Percentiles rank a stretch among this genome's conserved stretches.
Conservation (phyloP, 2,797 vertebrate genomes). For the Vipera ursinii region DNA sequence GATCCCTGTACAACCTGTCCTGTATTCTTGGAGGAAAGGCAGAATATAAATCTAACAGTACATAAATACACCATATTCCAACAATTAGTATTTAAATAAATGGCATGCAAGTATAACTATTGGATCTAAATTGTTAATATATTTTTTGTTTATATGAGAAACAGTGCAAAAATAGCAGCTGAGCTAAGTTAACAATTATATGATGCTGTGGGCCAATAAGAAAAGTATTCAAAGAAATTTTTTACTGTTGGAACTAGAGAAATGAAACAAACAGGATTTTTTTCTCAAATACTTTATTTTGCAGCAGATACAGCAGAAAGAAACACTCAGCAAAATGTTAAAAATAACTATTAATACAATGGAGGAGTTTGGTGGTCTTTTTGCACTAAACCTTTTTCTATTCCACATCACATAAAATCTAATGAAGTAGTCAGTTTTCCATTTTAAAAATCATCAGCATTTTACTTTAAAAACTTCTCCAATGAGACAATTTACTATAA, state of each 20-base stretch:
- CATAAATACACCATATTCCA: not conserved
- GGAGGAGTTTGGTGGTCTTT: not conserved
- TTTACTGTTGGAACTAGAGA: not conserved
- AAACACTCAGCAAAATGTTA: slow-evolving; percentile 10
- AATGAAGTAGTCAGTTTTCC: slow-evolving; percentile 7
- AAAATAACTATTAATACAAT: slow-evolving; percentile 14
- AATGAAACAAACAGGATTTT: not conserved
- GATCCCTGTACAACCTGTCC: not conserved
- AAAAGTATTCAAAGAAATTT: not conserved
- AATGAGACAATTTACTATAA: slow-evolving; percentile 13
- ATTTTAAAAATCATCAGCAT: slow-evolving; percentile 3
- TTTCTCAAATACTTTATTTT: slow-evolving; percentile 29
- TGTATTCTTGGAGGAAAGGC: not conserved
- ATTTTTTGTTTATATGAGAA: not conserved
- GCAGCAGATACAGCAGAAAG: slow-evolving; percentile 10
- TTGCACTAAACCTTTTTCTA: slow-evolving; percentile 23
- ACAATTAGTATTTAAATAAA: not conserved
- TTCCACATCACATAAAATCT: slow-evolving; percentile 20
- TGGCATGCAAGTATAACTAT: not conserved
- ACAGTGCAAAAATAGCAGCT: not conserved
- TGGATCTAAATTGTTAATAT: not conserved
- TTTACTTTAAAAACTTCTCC: slow-evolving; percentile 19
- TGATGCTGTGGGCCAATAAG: not conserved
- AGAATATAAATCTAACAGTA: not conserved
- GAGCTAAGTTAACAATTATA: not conserved